Base-by-base conservation (phyloP, 2,888 invertebrate species). In the Papilio protenor region DNA sequence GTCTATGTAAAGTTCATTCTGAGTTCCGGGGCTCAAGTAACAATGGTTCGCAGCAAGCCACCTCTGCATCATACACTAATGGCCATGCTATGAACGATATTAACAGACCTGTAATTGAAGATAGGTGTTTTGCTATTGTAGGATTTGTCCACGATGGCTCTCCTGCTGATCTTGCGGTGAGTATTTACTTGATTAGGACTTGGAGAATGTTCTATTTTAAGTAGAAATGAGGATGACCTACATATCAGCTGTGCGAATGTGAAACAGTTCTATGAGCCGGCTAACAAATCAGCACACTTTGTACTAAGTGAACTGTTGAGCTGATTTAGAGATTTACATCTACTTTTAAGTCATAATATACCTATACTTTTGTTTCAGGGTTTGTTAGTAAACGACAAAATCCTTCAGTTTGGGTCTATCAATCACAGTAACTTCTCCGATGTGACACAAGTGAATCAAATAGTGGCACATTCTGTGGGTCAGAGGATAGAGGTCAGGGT, bases 151-250 rank as follows among this genome's bases (percentile, higher is more conserved):
- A 96, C 71, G 91, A 95, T 71, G 96, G 96, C 45, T 98, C 98
- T 0, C 98, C 98, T 16, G 98, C 98, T n/a, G 96, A 97, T 85
- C 89, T 95, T 82, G 97, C 97, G 74, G 98, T 98, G 91, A 95
- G 96, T 90, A 77, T 77, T 47, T 57, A 59, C 4, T 59, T n/a
- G n/a, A 21, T 10, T 55, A 55, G 10, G n/a, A 52, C 18, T 52
- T 52, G 1, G 52, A 52, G 5, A 52, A 52, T 49, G 16, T 52
- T 18, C 18, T 52, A 12, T 49, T 40, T 40, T 40, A 40, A 40
- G 40, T 40, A 8, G 40, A 40, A 6, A 8, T 40, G 40, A 40
- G 40, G 40, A 40, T 40, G 40, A 8, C 8, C 8, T 40, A 8
- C 40, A 40, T 6, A 40, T 40, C 40, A 40, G 40, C 40, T 40